Percentiles rank a stretch among this genome's conserved stretches.
These are phyloP conservation scores for Benthochromis sp. DNA, from an alignment of 2,113 vertebrate species.

Conservation along the genomic window DNA sequence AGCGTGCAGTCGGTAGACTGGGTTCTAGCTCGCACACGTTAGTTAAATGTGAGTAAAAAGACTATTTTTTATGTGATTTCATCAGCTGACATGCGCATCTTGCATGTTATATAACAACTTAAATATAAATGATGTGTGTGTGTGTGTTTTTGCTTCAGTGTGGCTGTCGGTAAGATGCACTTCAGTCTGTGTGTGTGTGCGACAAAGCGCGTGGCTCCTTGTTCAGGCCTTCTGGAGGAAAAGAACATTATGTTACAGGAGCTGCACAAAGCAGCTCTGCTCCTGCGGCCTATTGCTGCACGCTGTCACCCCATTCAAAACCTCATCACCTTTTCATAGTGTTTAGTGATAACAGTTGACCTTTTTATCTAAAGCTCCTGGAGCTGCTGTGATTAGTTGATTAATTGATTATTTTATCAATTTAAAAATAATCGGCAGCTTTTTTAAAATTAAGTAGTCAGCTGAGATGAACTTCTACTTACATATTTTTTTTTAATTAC, in stretches of 20 bases:
- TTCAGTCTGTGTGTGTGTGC: background rate
- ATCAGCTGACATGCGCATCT: background rate
- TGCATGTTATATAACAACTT: background rate
- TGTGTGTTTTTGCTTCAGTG: background rate
- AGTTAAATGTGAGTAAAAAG: background rate
- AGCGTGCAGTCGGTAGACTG: fast-evolving
- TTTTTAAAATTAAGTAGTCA: background rate
- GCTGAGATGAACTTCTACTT: background rate
- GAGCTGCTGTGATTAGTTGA: background rate
- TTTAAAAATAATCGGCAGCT: background rate
- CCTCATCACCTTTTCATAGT: fast-evolving
- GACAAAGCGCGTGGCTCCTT: background rate
- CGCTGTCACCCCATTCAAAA: background rate
- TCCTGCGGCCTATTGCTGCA: background rate
- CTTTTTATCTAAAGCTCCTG: background rate
- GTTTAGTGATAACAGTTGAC: background rate
- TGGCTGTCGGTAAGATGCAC: background rate
- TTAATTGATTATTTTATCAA: background rate
- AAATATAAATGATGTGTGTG: background rate
- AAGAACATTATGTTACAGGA: slow-evolving; percentile 56
- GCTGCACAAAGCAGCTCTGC: background rate
- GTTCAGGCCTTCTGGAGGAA: slow-evolving; percentile 14
- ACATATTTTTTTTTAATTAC: background rate
- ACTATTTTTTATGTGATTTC: background rate
- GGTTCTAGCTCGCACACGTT: background rate